Percentiles rank a stretch among this genome's conserved stretches.
Conservation (phyloP, 1,140 invertebrate species). For the Drosophila auraria region DNA sequence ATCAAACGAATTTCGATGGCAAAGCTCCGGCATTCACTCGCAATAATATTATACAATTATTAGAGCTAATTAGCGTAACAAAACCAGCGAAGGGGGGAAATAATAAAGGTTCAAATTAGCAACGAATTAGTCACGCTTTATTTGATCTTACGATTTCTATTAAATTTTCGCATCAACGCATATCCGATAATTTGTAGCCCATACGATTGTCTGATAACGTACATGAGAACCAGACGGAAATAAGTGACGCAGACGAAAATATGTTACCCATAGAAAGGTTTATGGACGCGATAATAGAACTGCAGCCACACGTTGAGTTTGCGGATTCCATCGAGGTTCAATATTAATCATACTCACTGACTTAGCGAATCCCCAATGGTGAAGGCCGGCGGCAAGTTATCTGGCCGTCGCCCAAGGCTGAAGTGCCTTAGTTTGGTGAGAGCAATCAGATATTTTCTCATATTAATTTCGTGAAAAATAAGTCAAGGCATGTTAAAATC, state of each 20-base stretch:
- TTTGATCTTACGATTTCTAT: constrained; percentile 41
- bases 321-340: background rate
- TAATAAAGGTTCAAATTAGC: constrained; percentile 52
- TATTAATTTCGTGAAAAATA: constrained; percentile 17
- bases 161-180: constrained; percentile 40
- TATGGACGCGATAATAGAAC: constrained; percentile 26
- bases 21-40: constrained; percentile 24
- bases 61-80: constrained; percentile 29
- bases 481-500: constrained; percentile 17
- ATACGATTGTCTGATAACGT: constrained; percentile 13
- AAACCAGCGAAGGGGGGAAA: constrained; percentile 1
- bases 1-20: constrained; percentile 13
- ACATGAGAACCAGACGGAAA: constrained; percentile 10
- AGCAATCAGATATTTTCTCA: constrained; percentile 37
- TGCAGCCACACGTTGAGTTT: constrained; percentile 26
- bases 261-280: background rate
- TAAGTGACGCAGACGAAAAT: background rate
- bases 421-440: constrained; percentile 15
- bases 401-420: background rate
- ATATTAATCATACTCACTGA: constrained; percentile 53
- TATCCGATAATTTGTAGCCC: constrained; percentile 25
- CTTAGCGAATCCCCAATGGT: constrained; percentile 52
- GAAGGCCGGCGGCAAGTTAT: background rate
- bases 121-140: constrained; percentile 68
- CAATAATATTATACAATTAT: constrained; percentile 28